These are phyloP conservation scores for Selenia dentaria DNA, from an alignment of 2,888 invertebrate genomes.

Conservation along the genomic window DNA sequence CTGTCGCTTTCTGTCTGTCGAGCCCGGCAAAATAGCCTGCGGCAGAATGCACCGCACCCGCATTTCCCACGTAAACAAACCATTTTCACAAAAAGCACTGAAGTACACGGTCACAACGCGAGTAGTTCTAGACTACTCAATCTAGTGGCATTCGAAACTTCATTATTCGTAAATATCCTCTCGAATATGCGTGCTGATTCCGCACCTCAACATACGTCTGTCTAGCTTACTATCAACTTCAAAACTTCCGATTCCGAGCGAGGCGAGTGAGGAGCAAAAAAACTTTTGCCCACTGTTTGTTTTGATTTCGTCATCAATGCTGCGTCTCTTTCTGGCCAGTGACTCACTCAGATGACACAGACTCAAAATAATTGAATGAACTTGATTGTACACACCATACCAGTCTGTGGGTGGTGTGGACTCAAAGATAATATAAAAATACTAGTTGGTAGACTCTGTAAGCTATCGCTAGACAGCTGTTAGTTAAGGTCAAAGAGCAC, in stretches of 20 bases:
- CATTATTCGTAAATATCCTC: conserved; percentile 62
- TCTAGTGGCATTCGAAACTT: conserved; percentile 38
- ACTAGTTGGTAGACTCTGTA: too few species aligned
- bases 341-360: conserved; percentile 6
- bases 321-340: conserved; percentile 14
- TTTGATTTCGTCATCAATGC: conserved; percentile 23
- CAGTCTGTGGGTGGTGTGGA: too few species aligned
- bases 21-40: conserved; percentile 65
- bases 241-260: conserved; percentile 28
- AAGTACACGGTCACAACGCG: conserved; percentile 35
- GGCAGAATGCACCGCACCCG: conserved; percentile 66
- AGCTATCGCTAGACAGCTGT: too few species aligned
- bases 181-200: conserved; percentile 25
- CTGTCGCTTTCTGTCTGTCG: conserved; percentile 38
- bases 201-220: conserved; percentile 30
- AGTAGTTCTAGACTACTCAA: conserved; percentile 32
- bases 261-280: conserved; percentile 5
- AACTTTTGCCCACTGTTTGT: conserved; percentile 28
- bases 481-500: too few species aligned
- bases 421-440: too few species aligned
- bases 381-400: too few species aligned
- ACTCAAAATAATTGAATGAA: background rate
- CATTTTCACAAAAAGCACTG: conserved; percentile 40
- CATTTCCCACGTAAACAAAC: conserved; percentile 60
- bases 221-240: conserved; percentile 34